Percentiles rank a stretch among this genome's conserved stretches.
Conservation (phyloP, 2,888 invertebrate genomes). For the Andrena bicolor region DNA sequence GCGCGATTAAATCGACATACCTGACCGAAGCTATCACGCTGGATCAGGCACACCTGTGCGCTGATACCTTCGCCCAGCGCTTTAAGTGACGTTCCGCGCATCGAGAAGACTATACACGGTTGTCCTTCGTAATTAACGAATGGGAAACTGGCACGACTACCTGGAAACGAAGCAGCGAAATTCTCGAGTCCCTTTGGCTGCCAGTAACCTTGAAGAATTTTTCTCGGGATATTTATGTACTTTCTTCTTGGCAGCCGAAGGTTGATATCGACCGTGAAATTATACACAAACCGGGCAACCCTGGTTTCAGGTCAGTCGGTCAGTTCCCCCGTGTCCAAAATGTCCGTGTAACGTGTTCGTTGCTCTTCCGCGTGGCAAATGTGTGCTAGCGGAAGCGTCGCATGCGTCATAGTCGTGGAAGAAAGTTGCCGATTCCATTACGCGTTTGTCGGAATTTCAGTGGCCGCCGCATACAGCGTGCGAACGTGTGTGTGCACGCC, state of each 20-base stretch:
- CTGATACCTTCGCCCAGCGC: not conserved
- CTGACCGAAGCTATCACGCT: conserved; percentile 44
- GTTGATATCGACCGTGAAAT: conserved; percentile 57
- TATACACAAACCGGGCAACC: conserved; percentile 37
- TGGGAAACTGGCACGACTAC: too few relatives aligned
- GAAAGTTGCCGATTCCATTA: conserved; percentile 71
- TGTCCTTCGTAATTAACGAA: too few relatives aligned
- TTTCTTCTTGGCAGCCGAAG: conserved; percentile 43
- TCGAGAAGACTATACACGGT: too few relatives aligned
- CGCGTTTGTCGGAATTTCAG: conserved; percentile 64
- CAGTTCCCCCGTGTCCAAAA: conserved; percentile 56
- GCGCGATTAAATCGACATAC: conserved; percentile 61
- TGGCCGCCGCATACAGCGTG: conserved; percentile 22
- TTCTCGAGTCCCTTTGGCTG: not conserved
- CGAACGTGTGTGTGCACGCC: conserved; percentile 29
- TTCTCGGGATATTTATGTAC: conserved; percentile 51
- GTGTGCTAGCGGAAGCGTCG: conserved; percentile 76
- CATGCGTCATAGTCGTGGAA: conserved; percentile 73
- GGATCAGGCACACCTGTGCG: conserved; percentile 17
- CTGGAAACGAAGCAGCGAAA: too few relatives aligned
- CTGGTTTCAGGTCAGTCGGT: conserved; percentile 75
- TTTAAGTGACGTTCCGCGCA: not conserved
- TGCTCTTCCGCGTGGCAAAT: conserved; percentile 65
- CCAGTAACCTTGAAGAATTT: conserved; percentile 12
- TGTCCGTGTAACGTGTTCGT: conserved; percentile 43